These are phyloP conservation scores for Arvicanthis niloticus DNA, from an alignment of 2,113 vertebrate genomes.

Conservation along the genomic window DNA sequence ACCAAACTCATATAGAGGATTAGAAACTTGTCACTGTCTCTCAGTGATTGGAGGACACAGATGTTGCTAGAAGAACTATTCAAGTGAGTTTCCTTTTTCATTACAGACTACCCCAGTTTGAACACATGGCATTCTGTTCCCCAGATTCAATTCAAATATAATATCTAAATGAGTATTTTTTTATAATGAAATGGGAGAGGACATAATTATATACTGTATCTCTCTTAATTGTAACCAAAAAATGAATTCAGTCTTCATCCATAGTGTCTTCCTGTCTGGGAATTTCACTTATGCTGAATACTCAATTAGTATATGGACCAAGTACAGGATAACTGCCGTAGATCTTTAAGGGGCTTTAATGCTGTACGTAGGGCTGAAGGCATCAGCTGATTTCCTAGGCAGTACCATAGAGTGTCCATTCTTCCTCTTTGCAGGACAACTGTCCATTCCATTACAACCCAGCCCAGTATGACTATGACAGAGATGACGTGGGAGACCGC, in stretches of 20 bases:
- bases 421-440: conserved; percentile 92
- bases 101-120: neutral
- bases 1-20: neutral
- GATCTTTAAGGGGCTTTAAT: neutral
- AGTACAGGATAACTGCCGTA: neutral
- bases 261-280: neutral
- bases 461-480: conserved; percentile 96
- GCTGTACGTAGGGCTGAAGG: neutral
- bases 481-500: conserved; percentile 95
- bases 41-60: neutral
- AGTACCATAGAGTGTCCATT: neutral
- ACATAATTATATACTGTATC: neutral
- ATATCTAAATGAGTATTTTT: neutral
- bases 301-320: neutral
- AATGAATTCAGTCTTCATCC: neutral
- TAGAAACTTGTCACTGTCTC: neutral
- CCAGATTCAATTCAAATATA: neutral
- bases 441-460: conserved; percentile 97
- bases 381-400: neutral
- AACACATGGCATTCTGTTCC: neutral
- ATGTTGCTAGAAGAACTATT: conserved; percentile 35
- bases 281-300: neutral
- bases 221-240: neutral
- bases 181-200: neutral
- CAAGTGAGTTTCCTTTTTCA: conserved; percentile 11